Percentiles rank a stretch among this genome's conserved stretches.
Evolutionary conservation across 2,888 invertebrate genomes (phyloP).

Genomic region (Amphipyra tragopoginis): DNA sequence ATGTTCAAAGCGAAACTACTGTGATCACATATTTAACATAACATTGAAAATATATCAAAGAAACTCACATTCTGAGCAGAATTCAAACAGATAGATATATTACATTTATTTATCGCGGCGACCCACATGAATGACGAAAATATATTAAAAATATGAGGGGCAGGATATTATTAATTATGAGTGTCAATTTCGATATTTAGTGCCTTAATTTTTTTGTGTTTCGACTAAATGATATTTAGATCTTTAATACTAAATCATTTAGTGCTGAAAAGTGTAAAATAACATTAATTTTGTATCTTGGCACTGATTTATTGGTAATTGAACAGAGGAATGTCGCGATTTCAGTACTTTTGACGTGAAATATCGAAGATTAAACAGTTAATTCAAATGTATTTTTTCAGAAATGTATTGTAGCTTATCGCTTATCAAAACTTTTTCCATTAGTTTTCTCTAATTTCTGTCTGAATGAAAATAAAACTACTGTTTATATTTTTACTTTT

Average conservation of each 20-base stretch:
- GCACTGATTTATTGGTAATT: conserved; percentile 4
- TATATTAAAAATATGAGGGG: neutral
- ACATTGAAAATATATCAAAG: conserved; percentile 41
- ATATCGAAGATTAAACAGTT: neutral
- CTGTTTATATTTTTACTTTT: too few relatives aligned
- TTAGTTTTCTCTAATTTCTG: too few relatives aligned
- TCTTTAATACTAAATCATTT: conserved; percentile 2
- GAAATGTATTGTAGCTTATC: too few relatives aligned
- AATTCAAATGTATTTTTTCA: too few relatives aligned
- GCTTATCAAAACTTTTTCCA: too few relatives aligned
- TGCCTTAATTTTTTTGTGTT: neutral
- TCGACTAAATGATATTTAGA: neutral
- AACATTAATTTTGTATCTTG: neutral
- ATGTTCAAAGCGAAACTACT: conserved; percentile 39
- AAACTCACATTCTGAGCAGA: conserved; percentile 18
- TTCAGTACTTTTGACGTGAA: neutral
- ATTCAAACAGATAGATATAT: conserved; percentile 24
- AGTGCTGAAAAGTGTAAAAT: conserved; percentile 7
- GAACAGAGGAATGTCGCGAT: neutral
- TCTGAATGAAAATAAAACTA: too few relatives aligned
- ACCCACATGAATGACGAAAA: conserved; percentile 24
- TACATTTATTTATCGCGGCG: conserved; percentile 17
- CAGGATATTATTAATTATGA: conserved; percentile 24
- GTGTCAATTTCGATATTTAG: conserved; percentile 7
- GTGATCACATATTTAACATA: conserved; percentile 19